Evolutionary conservation across 2,797 vertebrate species (phyloP).

Genomic region (Molossus molossus): DNA sequence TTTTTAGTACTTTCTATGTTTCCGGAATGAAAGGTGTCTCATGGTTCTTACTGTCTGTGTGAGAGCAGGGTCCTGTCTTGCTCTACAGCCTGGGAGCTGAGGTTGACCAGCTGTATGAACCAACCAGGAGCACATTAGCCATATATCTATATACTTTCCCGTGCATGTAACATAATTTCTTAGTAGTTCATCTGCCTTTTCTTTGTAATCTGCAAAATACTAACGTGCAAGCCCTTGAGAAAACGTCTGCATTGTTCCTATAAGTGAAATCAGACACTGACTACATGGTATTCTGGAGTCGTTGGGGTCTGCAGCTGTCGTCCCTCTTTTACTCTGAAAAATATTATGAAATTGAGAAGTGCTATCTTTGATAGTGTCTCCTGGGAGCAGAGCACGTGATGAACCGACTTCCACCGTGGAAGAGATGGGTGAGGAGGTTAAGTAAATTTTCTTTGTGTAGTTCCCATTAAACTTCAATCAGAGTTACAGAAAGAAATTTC

Average conservation of each 20-base stretch:
- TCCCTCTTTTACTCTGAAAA: slow-evolving; percentile 82
- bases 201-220: slow-evolving; percentile 58
- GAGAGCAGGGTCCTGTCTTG: not conserved
- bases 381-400: slow-evolving; percentile 86
- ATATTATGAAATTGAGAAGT: slow-evolving; percentile 88
- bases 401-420: slow-evolving; percentile 86
- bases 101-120: slow-evolving; percentile 21
- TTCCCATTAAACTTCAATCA: slow-evolving; percentile 91
- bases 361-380: slow-evolving; percentile 88
- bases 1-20: not conserved
- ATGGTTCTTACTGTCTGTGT: not conserved
- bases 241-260: slow-evolving; percentile 38
- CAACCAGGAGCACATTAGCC: not conserved
- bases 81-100: not conserved
- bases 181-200: slow-evolving; percentile 50
- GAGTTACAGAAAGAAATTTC: slow-evolving; percentile 90
- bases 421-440: slow-evolving; percentile 90
- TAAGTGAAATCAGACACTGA: slow-evolving; percentile 75
- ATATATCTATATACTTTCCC: not conserved
- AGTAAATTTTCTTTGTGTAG: slow-evolving; percentile 90
- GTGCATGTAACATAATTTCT: not conserved
- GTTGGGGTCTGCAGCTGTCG: slow-evolving; percentile 78
- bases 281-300: slow-evolving; percentile 69
- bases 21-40: not conserved
- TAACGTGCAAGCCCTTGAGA: slow-evolving; percentile 57